These are phyloP conservation scores for Sympetrum striolatum DNA, from an alignment of 2,888 invertebrate genomes.

Conservation along the genomic window DNA sequence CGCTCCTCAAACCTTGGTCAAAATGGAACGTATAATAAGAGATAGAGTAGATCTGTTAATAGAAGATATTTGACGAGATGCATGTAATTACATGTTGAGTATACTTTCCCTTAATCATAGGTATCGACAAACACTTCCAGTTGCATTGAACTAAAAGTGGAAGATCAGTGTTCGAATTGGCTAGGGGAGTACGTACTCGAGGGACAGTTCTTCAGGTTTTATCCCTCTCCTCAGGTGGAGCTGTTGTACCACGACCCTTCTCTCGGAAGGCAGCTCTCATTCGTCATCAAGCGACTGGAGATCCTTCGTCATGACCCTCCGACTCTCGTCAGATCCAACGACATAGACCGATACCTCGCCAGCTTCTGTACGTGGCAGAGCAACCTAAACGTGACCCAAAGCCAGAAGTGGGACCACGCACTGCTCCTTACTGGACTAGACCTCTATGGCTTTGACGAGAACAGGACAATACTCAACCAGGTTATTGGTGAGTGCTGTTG, in stretches of 20 bases:
- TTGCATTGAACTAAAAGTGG: no score
- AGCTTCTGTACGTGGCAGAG: conserved; percentile 88
- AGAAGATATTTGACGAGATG: no score
- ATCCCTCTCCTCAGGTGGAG: conserved; percentile 65
- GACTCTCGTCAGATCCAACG: conserved; percentile 75
- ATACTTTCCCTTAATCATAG: no score
- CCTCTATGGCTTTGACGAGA: conserved; percentile 79
- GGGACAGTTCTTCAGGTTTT: neutral
- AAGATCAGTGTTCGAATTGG: no score
- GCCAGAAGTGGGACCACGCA: conserved; percentile 88
- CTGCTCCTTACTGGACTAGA: conserved; percentile 82
- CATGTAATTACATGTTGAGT: no score
- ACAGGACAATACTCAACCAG: conserved; percentile 82
- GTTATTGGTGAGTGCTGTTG: conserved; percentile 72
- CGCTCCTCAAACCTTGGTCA: no score
- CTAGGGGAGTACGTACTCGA: no score
- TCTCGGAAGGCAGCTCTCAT: conserved; percentile 78
- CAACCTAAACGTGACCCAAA: conserved; percentile 78
- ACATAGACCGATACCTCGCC: conserved; percentile 82
- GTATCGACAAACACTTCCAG: no score
- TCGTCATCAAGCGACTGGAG: conserved; percentile 81
- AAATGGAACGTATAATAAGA: no score
- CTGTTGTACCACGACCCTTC: conserved; percentile 82
- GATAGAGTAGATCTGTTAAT: no score
- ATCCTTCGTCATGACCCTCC: conserved; percentile 79